Evolutionary conservation across 2,797 vertebrate genomes (phyloP).

Genomic region (Silurus aristotelis): DNA sequence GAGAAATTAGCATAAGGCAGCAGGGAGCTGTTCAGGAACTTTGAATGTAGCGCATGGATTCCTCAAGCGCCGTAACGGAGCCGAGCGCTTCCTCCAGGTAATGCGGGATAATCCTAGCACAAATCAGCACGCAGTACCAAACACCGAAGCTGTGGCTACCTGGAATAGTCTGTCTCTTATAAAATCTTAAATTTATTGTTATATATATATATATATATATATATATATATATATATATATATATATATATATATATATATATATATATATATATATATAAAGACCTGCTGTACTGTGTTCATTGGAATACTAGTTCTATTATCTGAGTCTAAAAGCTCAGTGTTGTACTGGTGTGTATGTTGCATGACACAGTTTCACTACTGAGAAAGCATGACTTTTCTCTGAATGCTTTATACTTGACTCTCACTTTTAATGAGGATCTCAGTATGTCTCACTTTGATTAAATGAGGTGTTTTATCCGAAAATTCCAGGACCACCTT

Average conservation of each 20-base stretch:
- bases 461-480: background rate
- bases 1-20: conserved; percentile 59
- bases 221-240: too few relatives aligned
- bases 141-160: background rate
- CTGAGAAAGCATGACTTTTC: conserved; percentile 23
- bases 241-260: too few relatives aligned
- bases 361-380: background rate
- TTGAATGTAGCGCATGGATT: conserved; percentile 59
- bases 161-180: background rate
- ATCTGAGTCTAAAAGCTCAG: background rate
- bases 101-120: background rate
- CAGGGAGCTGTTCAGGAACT: conserved; percentile 62
- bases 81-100: conserved; percentile 48
- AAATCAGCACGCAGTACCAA: background rate
- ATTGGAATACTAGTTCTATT: background rate
- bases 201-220: too few relatives aligned
- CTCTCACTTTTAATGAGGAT: conserved; percentile 10
- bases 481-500: background rate
- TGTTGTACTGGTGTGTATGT: background rate
- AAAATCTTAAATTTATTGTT: background rate
- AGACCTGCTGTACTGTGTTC: background rate
- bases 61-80: conserved; percentile 41
- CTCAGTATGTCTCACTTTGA: conserved; percentile 11
- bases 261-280: too few relatives aligned
- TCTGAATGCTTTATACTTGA: background rate